phyloP scores from a whole-genome alignment of 2,888 invertebrate species.

The Meiosimyza decipiens region DNA sequence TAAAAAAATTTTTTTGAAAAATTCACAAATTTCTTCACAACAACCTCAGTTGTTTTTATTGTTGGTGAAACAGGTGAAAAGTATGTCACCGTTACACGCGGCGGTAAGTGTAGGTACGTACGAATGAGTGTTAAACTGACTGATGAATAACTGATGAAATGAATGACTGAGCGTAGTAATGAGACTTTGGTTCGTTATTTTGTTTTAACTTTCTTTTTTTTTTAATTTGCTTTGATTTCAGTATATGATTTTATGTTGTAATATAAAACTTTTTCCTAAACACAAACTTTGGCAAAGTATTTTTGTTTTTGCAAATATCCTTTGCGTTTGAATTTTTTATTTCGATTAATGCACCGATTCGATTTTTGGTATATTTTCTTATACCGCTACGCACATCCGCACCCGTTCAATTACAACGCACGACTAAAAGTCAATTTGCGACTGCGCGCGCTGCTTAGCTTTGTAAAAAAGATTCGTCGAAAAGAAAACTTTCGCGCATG shows the following conservation, averaged over 20 bases:
- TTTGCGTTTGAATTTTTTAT: slow-evolving; percentile 3
- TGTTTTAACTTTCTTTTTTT: slow-evolving; percentile 24
- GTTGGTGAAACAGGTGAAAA: slow-evolving; percentile 41
- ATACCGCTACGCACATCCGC: slow-evolving; percentile 36
- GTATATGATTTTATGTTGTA: slow-evolving; percentile 19
- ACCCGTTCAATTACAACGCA: slow-evolving; percentile 33
- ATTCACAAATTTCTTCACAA: background rate
- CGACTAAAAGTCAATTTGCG: slow-evolving; percentile 36
- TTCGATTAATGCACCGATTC: background rate
- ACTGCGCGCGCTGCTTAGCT: background rate
- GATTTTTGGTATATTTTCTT: background rate
- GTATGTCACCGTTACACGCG: slow-evolving; percentile 53
- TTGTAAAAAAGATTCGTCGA: background rate
- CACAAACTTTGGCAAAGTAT: background rate
- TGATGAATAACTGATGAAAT: background rate
- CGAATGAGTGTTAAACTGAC: slow-evolving; percentile 11
- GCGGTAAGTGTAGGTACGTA: slow-evolving; percentile 26
- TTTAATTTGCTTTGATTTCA: slow-evolving; percentile 7
- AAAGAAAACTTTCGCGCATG: slow-evolving; percentile 4
- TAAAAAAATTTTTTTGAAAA: slow-evolving; percentile 1
- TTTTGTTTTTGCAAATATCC: slow-evolving; percentile 3
- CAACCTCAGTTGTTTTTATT: background rate
- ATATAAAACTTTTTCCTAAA: background rate
- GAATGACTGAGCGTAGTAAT: slow-evolving; percentile 2
- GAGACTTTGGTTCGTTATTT: slow-evolving; percentile 19